Percentiles rank a stretch among this genome's conserved stretches.
Conservation (phyloP, 1,140 invertebrate genomes). For the Lepeophtheirus salmonis region DNA sequence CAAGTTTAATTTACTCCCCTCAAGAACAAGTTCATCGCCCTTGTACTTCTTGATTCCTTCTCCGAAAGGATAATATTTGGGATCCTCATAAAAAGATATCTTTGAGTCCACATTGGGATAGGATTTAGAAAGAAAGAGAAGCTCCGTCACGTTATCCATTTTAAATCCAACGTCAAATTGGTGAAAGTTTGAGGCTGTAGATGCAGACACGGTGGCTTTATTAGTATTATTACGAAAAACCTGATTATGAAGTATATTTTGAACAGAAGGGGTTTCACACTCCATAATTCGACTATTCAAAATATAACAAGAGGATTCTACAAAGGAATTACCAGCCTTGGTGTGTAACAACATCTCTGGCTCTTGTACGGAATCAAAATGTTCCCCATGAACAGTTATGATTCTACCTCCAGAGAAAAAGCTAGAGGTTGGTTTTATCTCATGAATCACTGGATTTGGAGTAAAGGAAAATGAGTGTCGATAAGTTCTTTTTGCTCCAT, state of each 20-base stretch:
- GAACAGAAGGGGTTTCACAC: constrained; percentile 42
- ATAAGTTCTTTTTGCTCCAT: constrained; percentile 55
- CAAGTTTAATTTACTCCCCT: constrained; percentile 73
- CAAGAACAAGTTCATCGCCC: constrained; percentile 83
- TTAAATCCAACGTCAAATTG: constrained; percentile 54
- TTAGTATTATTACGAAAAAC: background rate
- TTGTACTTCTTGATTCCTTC: constrained; percentile 60
- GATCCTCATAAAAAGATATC: constrained; percentile 76
- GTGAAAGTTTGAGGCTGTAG: constrained; percentile 21
- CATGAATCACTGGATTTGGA: constrained; percentile 75
- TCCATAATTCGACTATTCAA: background rate
- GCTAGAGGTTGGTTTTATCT: constrained; percentile 67
- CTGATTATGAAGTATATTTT: constrained; percentile 39
- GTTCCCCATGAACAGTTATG: constrained; percentile 75
- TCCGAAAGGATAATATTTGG: constrained; percentile 58
- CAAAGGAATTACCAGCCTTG: constrained; percentile 28
- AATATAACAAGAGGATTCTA: background rate
- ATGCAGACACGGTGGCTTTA: background rate
- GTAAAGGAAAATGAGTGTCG: constrained; percentile 63
- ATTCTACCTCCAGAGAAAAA: constrained; percentile 78
- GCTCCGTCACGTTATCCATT: constrained; percentile 82
- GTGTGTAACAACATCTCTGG: constrained; percentile 67
- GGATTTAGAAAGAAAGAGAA: constrained; percentile 67
- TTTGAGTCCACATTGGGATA: constrained; percentile 54
- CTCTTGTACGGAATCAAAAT: constrained; percentile 73